Conservation (phyloP, 2,113 vertebrate species). For the cattle (Bos taurus) region DNA sequence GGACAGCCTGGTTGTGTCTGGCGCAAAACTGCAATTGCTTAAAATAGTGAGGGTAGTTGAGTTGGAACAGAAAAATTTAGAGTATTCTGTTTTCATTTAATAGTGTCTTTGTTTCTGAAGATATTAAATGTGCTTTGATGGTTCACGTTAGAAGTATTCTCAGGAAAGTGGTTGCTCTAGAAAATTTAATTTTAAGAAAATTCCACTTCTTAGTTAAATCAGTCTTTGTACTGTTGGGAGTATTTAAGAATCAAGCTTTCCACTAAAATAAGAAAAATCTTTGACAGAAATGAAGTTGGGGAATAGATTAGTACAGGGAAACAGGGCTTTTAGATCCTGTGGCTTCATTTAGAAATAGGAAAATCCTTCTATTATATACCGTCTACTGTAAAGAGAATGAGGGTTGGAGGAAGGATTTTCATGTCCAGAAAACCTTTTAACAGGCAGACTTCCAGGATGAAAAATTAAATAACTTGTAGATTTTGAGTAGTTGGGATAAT, state of each 20-base stretch:
- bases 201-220: constrained; percentile 25
- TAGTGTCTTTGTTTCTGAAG: constrained; percentile 18
- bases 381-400: not conserved
- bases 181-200: constrained; percentile 11
- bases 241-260: constrained; percentile 21
- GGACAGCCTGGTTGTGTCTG: constrained; percentile 26
- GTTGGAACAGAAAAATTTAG: not conserved
- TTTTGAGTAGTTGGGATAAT: constrained; percentile 5
- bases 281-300: constrained; percentile 3
- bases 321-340: not conserved
- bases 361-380: not conserved
- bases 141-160: not conserved
- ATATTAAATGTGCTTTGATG: not conserved
- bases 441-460: not conserved
- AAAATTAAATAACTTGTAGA: not conserved
- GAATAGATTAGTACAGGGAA: not conserved
- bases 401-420: not conserved
- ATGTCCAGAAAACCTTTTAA: constrained; percentile 15
- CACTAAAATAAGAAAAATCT: not conserved
- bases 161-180: not conserved
- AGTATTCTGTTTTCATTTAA: not conserved
- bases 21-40: constrained; percentile 66
- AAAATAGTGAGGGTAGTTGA: not conserved
- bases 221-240: not conserved
- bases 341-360: not conserved